Evolutionary conservation across 1,140 invertebrate genomes (phyloP).

Genomic region (Drosophila persimilis): DNA sequence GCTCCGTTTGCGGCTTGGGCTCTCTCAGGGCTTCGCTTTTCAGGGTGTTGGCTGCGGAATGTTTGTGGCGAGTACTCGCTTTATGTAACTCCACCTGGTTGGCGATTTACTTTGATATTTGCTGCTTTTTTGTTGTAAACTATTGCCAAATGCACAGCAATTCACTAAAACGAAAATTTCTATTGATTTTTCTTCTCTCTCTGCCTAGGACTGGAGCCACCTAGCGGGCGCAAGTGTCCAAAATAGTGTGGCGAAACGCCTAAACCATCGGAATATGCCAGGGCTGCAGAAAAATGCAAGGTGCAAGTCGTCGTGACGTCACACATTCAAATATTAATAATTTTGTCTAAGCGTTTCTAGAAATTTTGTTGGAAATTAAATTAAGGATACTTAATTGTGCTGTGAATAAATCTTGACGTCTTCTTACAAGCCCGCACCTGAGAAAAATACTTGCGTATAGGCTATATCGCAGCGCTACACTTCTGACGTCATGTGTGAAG

Average conservation of each 20-base stretch:
- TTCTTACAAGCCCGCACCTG: no score
- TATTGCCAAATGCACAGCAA: conserved; percentile 67
- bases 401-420: no score
- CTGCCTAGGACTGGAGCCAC: conserved; percentile 57
- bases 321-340: neutral
- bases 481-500: conserved; percentile 14
- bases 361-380: no score
- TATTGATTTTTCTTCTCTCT: conserved; percentile 78
- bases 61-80: conserved; percentile 40
- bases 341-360: neutral
- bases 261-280: conserved; percentile 9
- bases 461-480: neutral
- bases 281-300: conserved; percentile 14
- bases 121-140: conserved; percentile 60
- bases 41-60: conserved; percentile 75
- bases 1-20: neutral
- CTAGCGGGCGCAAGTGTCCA: conserved; percentile 51
- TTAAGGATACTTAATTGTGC: no score
- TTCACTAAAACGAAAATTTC: conserved; percentile 76
- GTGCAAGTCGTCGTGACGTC: conserved; percentile 1
- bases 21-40: conserved; percentile 31
- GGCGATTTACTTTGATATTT: conserved; percentile 42
- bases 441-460: no score
- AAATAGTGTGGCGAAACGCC: conserved; percentile 33
- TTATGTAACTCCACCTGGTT: conserved; percentile 58